Evolutionary conservation across 2,888 invertebrate species (phyloP).

Genomic region (Platynereis dumerilii): DNA sequence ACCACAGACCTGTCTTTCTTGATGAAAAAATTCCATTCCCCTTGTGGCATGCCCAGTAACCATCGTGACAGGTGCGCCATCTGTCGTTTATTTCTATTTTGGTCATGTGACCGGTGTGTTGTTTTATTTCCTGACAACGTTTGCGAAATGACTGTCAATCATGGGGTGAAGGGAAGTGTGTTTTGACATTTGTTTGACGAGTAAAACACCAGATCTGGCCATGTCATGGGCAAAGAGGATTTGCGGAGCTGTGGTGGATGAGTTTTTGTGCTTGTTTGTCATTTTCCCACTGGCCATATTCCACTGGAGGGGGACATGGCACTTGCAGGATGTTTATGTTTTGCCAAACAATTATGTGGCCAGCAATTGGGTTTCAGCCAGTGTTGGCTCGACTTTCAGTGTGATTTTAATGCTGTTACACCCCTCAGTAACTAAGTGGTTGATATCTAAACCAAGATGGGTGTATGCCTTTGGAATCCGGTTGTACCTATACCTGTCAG

Average conservation of each 20-base stretch:
- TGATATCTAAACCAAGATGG: background rate
- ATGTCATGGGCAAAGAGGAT: slow-evolving; percentile 2
- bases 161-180: too few species aligned
- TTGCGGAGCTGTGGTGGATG: slow-evolving; percentile 29
- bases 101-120: too few species aligned
- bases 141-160: too few species aligned
- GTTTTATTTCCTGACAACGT: too few species aligned
- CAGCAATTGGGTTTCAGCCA: background rate
- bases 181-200: too few species aligned
- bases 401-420: background rate
- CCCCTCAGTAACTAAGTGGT: background rate
- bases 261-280: slow-evolving; percentile 33
- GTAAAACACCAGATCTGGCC: too few species aligned
- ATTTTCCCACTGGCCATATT: slow-evolving; percentile 39
- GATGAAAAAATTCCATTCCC: too few species aligned
- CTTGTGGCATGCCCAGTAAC: too few species aligned
- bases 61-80: too few species aligned
- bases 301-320: slow-evolving; percentile 43
- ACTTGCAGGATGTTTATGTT: slow-evolving; percentile 39
- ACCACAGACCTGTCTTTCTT: too few species aligned
- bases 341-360: slow-evolving; percentile 23
- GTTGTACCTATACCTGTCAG: slow-evolving; percentile 36
- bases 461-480: slow-evolving; percentile 23
- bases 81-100: too few species aligned
- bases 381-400: background rate